phyloP scores from a whole-genome alignment of 2,797 vertebrate species.

The Acrossocheilus fasciatus region DNA sequence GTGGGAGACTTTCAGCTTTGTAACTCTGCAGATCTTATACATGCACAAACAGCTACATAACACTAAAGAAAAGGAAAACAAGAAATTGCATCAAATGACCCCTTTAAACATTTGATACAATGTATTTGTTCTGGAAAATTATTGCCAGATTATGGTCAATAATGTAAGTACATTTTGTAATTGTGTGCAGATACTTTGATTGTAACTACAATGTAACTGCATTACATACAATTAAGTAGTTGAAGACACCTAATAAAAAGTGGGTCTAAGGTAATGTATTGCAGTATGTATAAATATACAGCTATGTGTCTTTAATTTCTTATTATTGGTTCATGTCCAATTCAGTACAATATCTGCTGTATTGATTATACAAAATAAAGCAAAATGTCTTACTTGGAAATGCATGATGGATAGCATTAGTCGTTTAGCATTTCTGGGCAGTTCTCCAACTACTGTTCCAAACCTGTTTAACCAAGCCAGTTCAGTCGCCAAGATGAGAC shows the following conservation, averaged over 20 bases:
- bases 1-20: too few relatives aligned
- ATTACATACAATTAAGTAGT: neutral
- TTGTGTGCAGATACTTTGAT: neutral
- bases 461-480: neutral
- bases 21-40: too few relatives aligned
- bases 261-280: neutral
- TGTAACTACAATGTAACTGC: neutral
- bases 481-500: neutral
- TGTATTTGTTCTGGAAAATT: neutral
- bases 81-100: too few relatives aligned
- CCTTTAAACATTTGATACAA: neutral
- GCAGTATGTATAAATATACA: neutral
- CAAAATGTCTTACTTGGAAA: neutral
- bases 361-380: neutral
- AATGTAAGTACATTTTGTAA: neutral
- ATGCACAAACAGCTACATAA: too few relatives aligned
- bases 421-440: neutral
- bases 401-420: neutral
- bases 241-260: neutral
- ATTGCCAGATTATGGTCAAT: neutral
- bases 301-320: neutral
- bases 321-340: neutral
- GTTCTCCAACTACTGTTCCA: neutral
- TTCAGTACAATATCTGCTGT: neutral
- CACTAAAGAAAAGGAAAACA: too few relatives aligned